These are phyloP conservation scores for Hylomyscus alleni DNA, from an alignment of 2,797 vertebrate genomes.

Conservation along the genomic window DNA sequence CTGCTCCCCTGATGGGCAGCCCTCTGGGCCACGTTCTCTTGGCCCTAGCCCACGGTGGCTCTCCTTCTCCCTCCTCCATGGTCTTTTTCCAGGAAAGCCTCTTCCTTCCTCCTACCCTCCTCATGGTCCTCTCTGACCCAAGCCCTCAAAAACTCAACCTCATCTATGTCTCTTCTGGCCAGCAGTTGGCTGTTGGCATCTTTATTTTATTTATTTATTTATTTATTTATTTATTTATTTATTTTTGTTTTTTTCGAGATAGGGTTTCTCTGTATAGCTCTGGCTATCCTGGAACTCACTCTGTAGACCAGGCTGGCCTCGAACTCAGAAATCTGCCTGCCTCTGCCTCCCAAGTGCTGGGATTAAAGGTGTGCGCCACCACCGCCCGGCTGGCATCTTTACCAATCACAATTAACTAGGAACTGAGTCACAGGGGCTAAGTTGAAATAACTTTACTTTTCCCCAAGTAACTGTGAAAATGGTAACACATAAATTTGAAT, in stretches of 20 bases:
- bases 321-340: no score
- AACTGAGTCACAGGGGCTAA: neutral
- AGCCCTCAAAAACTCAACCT: neutral
- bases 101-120: neutral
- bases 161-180: neutral
- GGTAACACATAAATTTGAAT: neutral
- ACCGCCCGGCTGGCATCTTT: no score
- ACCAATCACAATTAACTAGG: neutral
- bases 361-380: no score
- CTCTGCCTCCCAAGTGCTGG: no score
- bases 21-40: neutral
- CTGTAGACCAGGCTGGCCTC: no score
- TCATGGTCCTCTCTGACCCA: neutral
- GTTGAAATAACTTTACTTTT: slow-evolving; percentile 58
- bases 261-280: no score
- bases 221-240: no score
- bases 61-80: neutral
- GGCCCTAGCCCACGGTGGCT: neutral
- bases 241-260: no score
- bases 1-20: neutral
- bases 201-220: no score
- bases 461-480: slow-evolving; percentile 27
- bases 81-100: neutral
- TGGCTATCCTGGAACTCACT: no score
- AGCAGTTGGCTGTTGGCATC: neutral